These are phyloP conservation scores for Ceratotherium simum DNA, from an alignment of 2,113 vertebrate genomes.

Conservation along the genomic window DNA sequence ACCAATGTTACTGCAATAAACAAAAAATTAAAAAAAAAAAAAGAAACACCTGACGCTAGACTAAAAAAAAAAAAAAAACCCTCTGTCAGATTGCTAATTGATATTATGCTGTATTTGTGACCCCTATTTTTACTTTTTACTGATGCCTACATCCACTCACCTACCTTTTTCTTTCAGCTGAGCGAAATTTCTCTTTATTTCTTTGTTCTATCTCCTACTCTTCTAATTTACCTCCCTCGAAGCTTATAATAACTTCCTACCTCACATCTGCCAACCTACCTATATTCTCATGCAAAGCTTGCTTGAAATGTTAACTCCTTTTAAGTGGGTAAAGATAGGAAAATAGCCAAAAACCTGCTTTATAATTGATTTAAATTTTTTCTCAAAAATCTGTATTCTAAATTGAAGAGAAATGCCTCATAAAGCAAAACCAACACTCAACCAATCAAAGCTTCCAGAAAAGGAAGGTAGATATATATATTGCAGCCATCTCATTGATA, in stretches of 20 bases:
- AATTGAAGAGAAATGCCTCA: conserved; percentile 32
- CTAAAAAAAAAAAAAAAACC: too few species aligned
- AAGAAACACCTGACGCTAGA: too few species aligned
- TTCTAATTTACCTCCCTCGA: conserved; percentile 44
- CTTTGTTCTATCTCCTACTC: conserved; percentile 7
- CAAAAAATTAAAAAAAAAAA: too few species aligned
- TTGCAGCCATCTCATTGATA: not conserved
- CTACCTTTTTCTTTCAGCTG: not conserved
- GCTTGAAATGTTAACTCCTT: conserved; percentile 57
- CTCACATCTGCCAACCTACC: not conserved
- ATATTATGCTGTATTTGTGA: conserved; percentile 23
- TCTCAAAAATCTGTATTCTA: not conserved
- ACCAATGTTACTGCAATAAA: too few species aligned
- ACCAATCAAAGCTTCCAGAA: conserved; percentile 34
- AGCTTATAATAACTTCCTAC: conserved; percentile 17
- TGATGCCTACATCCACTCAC: not conserved
- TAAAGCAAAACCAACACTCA: conserved; percentile 40
- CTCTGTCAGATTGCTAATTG: conserved; percentile 23
- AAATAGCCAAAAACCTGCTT: conserved; percentile 45
- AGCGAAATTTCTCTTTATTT: conserved; percentile 46
- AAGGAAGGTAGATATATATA: conserved; percentile 35
- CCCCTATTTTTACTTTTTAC: conserved; percentile 35
- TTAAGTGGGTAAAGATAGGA: not conserved
- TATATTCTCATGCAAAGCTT: conserved; percentile 60
- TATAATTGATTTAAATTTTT: conserved; percentile 33